These are phyloP conservation scores for Rotaria macrura DNA, from an alignment of 2,888 invertebrate genomes.

Conservation along the genomic window DNA sequence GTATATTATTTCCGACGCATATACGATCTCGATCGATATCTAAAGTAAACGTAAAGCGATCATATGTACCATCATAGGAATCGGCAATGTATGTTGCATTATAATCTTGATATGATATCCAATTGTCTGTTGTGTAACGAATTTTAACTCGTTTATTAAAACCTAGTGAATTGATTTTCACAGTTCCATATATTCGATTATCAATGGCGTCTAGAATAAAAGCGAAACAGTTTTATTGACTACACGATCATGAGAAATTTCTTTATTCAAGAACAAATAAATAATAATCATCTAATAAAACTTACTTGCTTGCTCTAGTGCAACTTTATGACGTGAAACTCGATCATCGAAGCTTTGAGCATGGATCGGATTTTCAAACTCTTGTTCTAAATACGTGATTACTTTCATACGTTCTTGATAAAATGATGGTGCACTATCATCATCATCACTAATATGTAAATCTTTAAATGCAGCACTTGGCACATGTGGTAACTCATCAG, in stretches of 20 bases:
- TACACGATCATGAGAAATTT: background rate
- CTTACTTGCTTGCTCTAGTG: background rate
- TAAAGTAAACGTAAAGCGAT: conserved; percentile 4
- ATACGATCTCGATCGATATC: conserved; percentile 22
- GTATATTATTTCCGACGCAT: conserved; percentile 12
- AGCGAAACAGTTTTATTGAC: background rate
- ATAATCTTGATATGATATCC: conserved; percentile 15
- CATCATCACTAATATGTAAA: background rate
- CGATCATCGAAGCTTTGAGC: background rate
- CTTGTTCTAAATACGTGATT: background rate
- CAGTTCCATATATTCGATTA: background rate
- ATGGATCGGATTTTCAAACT: background rate
- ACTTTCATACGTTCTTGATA: background rate
- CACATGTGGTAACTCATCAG: background rate
- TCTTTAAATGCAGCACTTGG: background rate
- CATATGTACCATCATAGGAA: background rate
- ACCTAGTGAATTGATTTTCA: background rate
- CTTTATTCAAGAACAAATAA: background rate
- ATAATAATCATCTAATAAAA: background rate
- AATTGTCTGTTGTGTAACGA: conserved; percentile 23
- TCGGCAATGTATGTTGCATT: conserved; percentile 25
- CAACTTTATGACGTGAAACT: background rate
- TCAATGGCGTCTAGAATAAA: background rate
- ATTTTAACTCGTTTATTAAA: conserved; percentile 18
- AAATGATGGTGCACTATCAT: background rate